A percentile compares a stretch with the other conserved stretches of the same genome.
phyloP scores from a whole-genome alignment of 2,113 vertebrate genomes.

The Malurus alboscapulatus region DNA sequence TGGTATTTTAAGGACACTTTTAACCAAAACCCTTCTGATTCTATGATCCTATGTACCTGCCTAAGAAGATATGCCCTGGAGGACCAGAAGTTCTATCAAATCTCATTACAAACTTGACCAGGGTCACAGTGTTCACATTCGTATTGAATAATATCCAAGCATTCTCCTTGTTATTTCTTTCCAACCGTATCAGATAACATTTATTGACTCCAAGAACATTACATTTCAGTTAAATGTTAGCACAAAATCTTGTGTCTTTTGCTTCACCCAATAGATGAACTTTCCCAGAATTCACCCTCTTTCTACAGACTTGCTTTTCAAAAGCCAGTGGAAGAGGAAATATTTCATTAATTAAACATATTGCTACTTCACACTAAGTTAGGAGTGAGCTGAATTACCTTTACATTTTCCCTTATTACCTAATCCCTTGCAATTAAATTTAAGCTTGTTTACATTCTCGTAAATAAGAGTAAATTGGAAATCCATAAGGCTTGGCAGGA shows the following conservation, averaged over 20 bases:
- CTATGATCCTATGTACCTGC: neutral
- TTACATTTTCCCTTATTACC: neutral
- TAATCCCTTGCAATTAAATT: neutral
- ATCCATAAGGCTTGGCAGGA: neutral
- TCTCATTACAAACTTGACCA: neutral
- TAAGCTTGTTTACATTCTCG: neutral
- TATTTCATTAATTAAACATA: neutral
- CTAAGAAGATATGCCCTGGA: neutral
- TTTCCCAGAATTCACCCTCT: neutral
- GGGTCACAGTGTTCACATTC: fast-evolving
- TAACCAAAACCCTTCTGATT: neutral
- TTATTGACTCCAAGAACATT: neutral
- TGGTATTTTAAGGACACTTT: neutral
- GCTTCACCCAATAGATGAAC: neutral
- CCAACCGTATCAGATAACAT: neutral
- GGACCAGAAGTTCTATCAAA: neutral
- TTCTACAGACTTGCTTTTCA: neutral
- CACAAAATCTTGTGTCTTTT: neutral
- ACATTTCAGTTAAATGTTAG: neutral
- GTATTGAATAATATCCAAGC: fast-evolving
- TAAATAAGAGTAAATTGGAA: neutral
- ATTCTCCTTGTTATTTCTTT: neutral
- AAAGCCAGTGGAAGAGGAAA: neutral
- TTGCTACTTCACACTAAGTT: neutral
- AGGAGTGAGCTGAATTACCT: neutral